Evolutionary conservation across 1,140 invertebrate species (phyloP).

Genomic region (Apolygus lucorum): DNA sequence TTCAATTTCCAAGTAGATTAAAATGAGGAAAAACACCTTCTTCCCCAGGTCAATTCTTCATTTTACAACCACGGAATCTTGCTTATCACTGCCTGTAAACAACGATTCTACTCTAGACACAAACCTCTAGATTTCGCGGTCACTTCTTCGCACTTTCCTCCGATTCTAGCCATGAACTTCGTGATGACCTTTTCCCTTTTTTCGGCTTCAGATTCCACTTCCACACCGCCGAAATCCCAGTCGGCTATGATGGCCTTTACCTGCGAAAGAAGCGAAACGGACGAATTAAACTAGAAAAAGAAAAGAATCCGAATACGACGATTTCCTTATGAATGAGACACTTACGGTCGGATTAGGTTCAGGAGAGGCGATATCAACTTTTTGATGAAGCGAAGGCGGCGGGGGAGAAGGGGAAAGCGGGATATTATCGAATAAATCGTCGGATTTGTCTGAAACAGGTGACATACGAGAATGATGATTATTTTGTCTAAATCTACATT

Average conservation of each 20-base stretch:
- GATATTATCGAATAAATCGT: too few relatives aligned
- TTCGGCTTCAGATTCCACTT: slow-evolving; percentile 20
- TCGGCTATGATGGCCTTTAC: slow-evolving; percentile 22
- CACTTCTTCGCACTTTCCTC: background rate
- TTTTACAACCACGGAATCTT: too few relatives aligned
- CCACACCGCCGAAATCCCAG: slow-evolving; percentile 21
- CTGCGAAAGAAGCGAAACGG: background rate
- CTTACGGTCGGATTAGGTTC: background rate
- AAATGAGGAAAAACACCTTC: too few relatives aligned
- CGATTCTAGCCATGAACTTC: slow-evolving; percentile 6
- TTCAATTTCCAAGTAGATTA: too few relatives aligned
- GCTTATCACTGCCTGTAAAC: too few relatives aligned
- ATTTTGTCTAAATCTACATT: too few relatives aligned
- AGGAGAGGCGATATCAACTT: background rate
- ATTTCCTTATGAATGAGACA: background rate
- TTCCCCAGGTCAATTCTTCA: too few relatives aligned
- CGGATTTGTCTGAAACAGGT: too few relatives aligned
- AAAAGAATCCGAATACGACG: background rate
- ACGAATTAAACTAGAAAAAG: background rate
- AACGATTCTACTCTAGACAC: too few relatives aligned
- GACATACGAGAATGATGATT: too few relatives aligned
- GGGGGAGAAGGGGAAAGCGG: background rate
- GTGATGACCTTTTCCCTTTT: slow-evolving; percentile 1
- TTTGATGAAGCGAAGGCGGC: background rate
- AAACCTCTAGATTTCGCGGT: slow-evolving; percentile 10